A percentile compares a stretch with the other conserved stretches of the same genome.
Evolutionary conservation across 2,797 vertebrate genomes (phyloP).

Genomic region (Acridotheres tristis): DNA sequence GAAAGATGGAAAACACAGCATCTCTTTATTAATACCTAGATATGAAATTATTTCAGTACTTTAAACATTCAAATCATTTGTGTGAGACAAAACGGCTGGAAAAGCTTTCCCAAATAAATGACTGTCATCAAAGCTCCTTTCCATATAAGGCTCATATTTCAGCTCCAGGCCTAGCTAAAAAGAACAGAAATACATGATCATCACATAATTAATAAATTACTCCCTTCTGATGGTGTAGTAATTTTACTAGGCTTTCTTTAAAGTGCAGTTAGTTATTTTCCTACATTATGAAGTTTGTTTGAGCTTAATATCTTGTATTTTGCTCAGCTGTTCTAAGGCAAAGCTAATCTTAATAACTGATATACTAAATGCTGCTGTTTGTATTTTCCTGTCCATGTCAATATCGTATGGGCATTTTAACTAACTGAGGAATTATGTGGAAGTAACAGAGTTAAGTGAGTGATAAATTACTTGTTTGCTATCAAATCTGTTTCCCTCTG

Average conservation of each 20-base stretch:
- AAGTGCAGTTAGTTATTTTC: neutral
- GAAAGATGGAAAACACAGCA: neutral
- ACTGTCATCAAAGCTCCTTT: neutral
- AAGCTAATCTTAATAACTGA: neutral
- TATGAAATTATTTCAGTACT: neutral
- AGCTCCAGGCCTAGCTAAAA: neutral
- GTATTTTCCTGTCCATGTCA: neutral
- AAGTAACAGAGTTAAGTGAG: neutral
- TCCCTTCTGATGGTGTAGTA: neutral
- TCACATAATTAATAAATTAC: neutral
- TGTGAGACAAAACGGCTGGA: neutral
- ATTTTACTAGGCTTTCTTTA: neutral
- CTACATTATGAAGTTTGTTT: neutral
- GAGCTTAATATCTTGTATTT: neutral
- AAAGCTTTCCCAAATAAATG: slow-evolving; percentile 43
- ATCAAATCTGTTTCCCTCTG: neutral
- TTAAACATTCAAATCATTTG: neutral
- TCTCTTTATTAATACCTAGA: neutral
- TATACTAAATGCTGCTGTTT: neutral
- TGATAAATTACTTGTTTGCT: neutral
- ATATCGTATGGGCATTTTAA: neutral
- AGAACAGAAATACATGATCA: neutral
- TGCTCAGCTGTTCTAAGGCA: neutral
- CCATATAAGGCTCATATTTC: neutral
- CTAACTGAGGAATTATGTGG: neutral